These are phyloP conservation scores for Lophius piscatorius DNA, from an alignment of 2,113 vertebrate species.

Conservation along the genomic window DNA sequence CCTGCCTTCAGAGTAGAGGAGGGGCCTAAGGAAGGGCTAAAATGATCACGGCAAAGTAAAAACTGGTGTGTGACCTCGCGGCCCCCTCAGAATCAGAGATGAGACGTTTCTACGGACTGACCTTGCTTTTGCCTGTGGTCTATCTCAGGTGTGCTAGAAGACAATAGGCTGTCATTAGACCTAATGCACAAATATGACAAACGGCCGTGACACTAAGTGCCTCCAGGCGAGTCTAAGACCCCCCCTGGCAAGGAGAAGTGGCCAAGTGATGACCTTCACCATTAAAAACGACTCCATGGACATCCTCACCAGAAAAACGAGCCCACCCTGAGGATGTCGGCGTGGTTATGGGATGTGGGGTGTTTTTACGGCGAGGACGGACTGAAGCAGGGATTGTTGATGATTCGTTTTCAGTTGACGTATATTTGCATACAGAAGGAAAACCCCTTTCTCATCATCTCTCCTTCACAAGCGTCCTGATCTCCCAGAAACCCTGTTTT, in stretches of 20 bases:
- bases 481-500: conserved; percentile 17
- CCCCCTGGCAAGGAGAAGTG: conserved; percentile 64
- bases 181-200: conserved; percentile 68
- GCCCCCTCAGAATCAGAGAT: conserved; percentile 42
- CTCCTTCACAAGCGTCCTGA: conserved; percentile 35
- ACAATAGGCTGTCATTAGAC: conserved; percentile 61
- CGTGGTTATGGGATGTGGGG: background rate
- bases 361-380: too few species aligned
- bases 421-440: conserved; percentile 43
- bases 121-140: conserved; percentile 55
- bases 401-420: too few species aligned
- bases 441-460: conserved; percentile 31
- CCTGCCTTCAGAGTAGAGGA: conserved; percentile 64
- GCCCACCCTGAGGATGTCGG: background rate
- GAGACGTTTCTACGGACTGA: conserved; percentile 44
- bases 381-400: too few species aligned
- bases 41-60: conserved; percentile 72
- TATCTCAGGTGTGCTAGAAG: conserved; percentile 81
- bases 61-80: conserved; percentile 58
- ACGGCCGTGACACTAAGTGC: conserved; percentile 83
- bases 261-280: conserved; percentile 66
- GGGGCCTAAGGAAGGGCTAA: conserved; percentile 85
- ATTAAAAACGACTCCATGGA: conserved; percentile 36
- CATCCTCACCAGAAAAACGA: conserved; percentile 8
- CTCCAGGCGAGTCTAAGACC: conserved; percentile 68